Evolutionary conservation across 2,888 invertebrate genomes (phyloP).

Genomic region (Troides oblongomaculatus): DNA sequence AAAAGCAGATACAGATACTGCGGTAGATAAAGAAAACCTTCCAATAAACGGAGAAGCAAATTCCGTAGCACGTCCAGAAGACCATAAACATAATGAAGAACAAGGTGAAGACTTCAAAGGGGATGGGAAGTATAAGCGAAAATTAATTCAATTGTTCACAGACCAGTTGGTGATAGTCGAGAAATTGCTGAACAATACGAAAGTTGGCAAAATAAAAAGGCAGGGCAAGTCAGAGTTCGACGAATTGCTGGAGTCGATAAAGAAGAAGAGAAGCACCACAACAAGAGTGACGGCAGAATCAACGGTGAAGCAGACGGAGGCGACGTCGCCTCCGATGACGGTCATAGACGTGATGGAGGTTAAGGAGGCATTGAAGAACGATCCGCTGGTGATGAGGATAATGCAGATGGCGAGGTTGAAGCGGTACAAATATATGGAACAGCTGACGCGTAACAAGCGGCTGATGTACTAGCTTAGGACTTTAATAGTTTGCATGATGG

Average conservation of each 20-base stretch:
- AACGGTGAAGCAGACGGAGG: constrained; percentile 6
- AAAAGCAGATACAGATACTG: not conserved
- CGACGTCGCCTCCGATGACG: constrained; percentile 39
- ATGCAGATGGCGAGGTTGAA: constrained; percentile 50
- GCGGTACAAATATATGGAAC: constrained; percentile 42
- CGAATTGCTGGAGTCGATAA: constrained; percentile 22
- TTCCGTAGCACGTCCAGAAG: not conserved
- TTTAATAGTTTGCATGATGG: no score
- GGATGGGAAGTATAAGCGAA: not conserved
- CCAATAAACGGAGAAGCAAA: not conserved
- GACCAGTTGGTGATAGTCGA: constrained; percentile 29
- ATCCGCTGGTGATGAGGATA: constrained; percentile 55
- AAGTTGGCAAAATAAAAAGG: not conserved
- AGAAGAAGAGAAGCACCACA: constrained; percentile 24
- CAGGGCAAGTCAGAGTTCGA: constrained; percentile 26
- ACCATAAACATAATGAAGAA: not conserved
- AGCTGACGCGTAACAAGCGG: not conserved
- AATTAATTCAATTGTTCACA: constrained; percentile 38
- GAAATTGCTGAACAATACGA: constrained; percentile 14
- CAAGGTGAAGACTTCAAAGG: not conserved
- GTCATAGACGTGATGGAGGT: constrained; percentile 54
- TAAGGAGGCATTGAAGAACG: constrained; percentile 43
- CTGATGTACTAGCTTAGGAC: no score
- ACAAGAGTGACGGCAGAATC: not conserved
- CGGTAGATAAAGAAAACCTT: not conserved